These are phyloP conservation scores for Montipora capricornis DNA, from an alignment of 64 coral and sea anemone species.

Conservation along the genomic window DNA sequence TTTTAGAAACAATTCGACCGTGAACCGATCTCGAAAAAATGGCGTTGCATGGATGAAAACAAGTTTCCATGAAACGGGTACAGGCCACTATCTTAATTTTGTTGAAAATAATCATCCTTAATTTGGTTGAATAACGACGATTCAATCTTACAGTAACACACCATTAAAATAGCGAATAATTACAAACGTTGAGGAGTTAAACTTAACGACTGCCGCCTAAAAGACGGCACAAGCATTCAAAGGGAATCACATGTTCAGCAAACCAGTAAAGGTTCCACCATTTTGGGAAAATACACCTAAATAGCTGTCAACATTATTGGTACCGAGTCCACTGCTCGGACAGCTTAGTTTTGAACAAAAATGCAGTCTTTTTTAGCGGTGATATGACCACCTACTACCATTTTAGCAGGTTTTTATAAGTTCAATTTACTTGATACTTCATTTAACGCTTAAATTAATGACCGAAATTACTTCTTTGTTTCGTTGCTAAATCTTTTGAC, in stretches of 20 bases:
- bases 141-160: background rate
- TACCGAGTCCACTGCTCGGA: too few species aligned
- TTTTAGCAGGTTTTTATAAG: too few species aligned
- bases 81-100: background rate
- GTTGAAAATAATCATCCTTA: background rate
- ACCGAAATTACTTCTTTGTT: too few species aligned
- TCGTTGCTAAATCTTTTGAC: too few species aligned
- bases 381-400: too few species aligned
- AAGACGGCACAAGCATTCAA: background rate
- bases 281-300: too few species aligned
- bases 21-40: background rate
- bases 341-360: too few species aligned
- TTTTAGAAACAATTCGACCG: background rate
- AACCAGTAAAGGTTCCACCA: background rate
- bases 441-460: too few species aligned
- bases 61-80: background rate
- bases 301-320: too few species aligned
- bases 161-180: background rate
- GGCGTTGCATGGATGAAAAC: background rate
- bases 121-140: background rate
- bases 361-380: too few species aligned
- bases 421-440: too few species aligned
- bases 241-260: background rate
- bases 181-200: background rate
- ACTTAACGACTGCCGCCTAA: too few species aligned